These are phyloP conservation scores for Cacatua alba DNA, from an alignment of 2,113 vertebrate species.

Conservation along the genomic window DNA sequence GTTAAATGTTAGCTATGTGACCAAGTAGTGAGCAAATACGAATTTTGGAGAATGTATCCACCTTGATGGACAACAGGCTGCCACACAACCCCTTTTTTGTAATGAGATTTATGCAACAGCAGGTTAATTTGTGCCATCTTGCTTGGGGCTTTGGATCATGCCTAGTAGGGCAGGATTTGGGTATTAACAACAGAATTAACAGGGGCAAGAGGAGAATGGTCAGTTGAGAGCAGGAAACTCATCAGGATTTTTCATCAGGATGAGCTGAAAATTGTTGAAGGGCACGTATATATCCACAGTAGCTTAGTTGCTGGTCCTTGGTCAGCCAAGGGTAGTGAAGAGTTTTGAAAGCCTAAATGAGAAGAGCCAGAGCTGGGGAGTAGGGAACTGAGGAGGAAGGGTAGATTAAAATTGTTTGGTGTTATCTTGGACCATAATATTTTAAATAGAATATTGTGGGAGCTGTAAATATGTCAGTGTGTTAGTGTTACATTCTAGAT, in stretches of 20 bases:
- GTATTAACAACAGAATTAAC: not conserved
- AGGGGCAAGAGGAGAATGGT: too few relatives aligned
- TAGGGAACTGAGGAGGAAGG: not conserved
- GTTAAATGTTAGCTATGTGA: not conserved
- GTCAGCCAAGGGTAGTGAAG: not conserved
- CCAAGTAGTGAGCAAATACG: not conserved
- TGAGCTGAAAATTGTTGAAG: not conserved
- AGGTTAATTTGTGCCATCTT: not conserved
- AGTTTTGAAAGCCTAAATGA: not conserved
- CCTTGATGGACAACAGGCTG: not conserved
- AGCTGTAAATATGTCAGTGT: not conserved
- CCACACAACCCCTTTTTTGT: not conserved
- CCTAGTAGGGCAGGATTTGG: not conserved
- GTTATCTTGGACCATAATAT: not conserved
- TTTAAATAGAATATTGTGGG: not conserved
- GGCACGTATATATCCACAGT: not conserved
- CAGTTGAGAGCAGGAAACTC: not conserved
- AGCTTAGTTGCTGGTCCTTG: not conserved
- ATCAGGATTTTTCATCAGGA: not conserved
- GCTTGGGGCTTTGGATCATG: not conserved
- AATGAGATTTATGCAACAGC: not conserved
- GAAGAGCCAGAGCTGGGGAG: not conserved
- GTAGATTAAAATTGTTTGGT: not conserved
- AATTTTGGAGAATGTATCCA: not conserved
- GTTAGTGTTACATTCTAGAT: not conserved